phyloP scores from a whole-genome alignment of 2,888 invertebrate species.

The Drosophila lacicola region DNA sequence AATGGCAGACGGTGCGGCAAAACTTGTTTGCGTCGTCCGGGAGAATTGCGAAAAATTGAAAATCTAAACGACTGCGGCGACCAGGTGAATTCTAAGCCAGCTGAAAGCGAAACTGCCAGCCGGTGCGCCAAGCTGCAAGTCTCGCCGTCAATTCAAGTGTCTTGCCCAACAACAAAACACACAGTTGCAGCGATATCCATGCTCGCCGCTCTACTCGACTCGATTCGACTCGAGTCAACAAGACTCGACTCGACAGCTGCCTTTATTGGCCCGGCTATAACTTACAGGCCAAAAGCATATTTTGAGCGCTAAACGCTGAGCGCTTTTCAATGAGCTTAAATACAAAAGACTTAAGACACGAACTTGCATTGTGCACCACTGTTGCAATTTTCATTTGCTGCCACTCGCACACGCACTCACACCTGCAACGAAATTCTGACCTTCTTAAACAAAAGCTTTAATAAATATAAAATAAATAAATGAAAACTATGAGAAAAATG shows the following conservation, averaged over 20 bases:
- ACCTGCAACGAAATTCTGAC: slow-evolving; percentile 53
- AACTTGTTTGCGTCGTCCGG: slow-evolving; percentile 63
- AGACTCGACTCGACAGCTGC: slow-evolving; percentile 35
- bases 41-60: slow-evolving; percentile 77
- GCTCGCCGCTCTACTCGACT: slow-evolving; percentile 16
- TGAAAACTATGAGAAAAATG: slow-evolving; percentile 23
- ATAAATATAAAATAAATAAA: slow-evolving; percentile 18
- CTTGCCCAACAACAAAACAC: slow-evolving; percentile 65
- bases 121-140: slow-evolving; percentile 23
- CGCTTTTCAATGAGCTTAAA: slow-evolving; percentile 36
- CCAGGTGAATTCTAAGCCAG: slow-evolving; percentile 73
- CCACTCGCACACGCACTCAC: slow-evolving; percentile 18
- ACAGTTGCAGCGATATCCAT: slow-evolving; percentile 34
- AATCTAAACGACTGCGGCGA: slow-evolving; percentile 48
- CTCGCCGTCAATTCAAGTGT: slow-evolving; percentile 47
- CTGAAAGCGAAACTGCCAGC: slow-evolving; percentile 74
- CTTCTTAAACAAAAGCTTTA: slow-evolving; percentile 52
- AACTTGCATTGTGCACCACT: slow-evolving; percentile 69
- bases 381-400: slow-evolving; percentile 57
- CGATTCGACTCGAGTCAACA: slow-evolving; percentile 3
- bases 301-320: slow-evolving; percentile 41
- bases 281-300: slow-evolving; percentile 11
- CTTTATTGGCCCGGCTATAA: slow-evolving; percentile 48
- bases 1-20: slow-evolving; percentile 29
- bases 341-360: slow-evolving; percentile 79